Conservation (phyloP, 2,113 vertebrate genomes). For the Chinchilla lanigera region DNA sequence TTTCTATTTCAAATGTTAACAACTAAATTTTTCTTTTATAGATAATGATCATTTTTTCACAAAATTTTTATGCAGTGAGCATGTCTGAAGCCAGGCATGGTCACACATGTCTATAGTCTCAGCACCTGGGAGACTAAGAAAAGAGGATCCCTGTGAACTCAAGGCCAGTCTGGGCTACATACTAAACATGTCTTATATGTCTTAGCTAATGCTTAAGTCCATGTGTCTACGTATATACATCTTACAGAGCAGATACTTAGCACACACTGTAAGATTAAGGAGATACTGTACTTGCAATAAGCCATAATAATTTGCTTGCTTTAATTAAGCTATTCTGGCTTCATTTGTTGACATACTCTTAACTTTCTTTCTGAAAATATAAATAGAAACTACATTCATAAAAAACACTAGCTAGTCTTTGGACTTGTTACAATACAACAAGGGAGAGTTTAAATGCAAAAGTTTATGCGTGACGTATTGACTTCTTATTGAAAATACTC, state of each 20-base stretch:
- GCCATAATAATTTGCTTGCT: neutral
- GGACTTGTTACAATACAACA: neutral
- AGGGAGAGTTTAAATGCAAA: neutral
- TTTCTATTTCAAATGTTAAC: neutral
- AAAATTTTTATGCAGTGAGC: neutral
- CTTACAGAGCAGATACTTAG: neutral
- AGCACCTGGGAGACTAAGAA: neutral
- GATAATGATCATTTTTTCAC: neutral
- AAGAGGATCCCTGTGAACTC: neutral
- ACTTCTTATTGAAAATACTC: constrained; percentile 36
- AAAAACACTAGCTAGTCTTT: neutral
- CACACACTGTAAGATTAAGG: neutral
- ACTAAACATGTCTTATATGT: neutral
- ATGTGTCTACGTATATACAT: neutral
- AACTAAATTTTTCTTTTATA: neutral
- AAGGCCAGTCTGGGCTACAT: neutral
- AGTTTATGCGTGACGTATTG: neutral
- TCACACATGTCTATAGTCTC: neutral
- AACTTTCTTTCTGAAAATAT: neutral
- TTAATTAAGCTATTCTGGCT: constrained; percentile 31
- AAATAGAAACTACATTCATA: constrained; percentile 30
- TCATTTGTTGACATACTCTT: constrained; percentile 23
- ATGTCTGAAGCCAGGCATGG: neutral
- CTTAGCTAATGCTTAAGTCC: neutral
- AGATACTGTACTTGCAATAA: constrained; percentile 6